phyloP scores from a whole-genome alignment of 1,140 invertebrate species.

The Periplaneta americana region DNA sequence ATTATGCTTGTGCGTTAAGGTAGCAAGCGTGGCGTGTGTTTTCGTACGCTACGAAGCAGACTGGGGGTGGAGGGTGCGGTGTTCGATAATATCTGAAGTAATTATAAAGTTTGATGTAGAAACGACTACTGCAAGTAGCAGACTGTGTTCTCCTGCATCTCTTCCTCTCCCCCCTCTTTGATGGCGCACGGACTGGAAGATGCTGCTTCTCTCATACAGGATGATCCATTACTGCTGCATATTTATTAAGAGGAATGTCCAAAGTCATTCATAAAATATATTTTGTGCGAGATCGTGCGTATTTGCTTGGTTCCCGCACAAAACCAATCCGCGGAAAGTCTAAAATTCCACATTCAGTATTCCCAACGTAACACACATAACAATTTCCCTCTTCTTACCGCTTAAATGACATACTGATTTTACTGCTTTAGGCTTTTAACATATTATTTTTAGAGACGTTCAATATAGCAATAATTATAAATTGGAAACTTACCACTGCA shows the following conservation, averaged over 20 bases:
- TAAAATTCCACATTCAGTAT: no score
- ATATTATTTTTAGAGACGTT: no score
- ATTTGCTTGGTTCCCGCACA: no score
- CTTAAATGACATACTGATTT: no score
- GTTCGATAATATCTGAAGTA: constrained; percentile 8
- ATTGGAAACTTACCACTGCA: no score
- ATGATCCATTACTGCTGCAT: not conserved
- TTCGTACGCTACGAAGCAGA: not conserved
- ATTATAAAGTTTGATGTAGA: constrained; percentile 7
- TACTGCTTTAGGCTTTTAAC: no score
- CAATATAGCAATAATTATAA: no score
- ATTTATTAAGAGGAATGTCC: not conserved
- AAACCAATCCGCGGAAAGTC: no score
- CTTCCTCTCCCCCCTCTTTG: not conserved
- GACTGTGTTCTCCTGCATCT: not conserved
- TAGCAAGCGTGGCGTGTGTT: not conserved
- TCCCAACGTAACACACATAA: no score
- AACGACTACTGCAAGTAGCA: not conserved
- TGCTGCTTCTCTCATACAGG: not conserved
- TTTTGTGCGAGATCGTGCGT: no score
- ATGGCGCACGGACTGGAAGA: not conserved
- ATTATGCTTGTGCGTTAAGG: not conserved
- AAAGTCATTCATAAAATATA: no score
- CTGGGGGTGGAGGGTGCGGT: not conserved
- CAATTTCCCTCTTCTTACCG: no score